Base-by-base conservation (phyloP, 2,888 invertebrate genomes). In the Pocota personata region DNA sequence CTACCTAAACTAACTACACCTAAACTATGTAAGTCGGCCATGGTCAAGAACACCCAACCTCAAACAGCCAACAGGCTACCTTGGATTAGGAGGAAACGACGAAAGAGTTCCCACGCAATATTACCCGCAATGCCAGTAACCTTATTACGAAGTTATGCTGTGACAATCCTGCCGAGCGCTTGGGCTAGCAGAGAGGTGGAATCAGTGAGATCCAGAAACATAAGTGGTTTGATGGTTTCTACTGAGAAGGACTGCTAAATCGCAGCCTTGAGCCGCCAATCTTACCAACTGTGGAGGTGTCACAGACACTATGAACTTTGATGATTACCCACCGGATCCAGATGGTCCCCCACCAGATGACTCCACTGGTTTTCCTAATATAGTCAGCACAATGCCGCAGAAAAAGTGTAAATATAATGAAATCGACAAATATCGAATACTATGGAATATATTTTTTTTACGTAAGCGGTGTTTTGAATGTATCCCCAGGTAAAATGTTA, bases 171-270 rank as follows among this genome's bases (percentile, higher is more conserved):
- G 97, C 98, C 0, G 99, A 99, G 91, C 94, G 99, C 87, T 94
- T 99, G 80, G 99, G 99, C 4, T 99, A 98, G 93, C 98, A 99
- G 90, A 95, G 97, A 89, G 98, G 98, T 46, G 98, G 99, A 69
- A 98, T 99, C 88, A 97, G 97, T 90, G 99, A 99, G 93, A 98
- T 99, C 91, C 98, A 98, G 91, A 98, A 98, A 92, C 98, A 99
- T 93, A 97, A 98, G 97, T 99, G 99, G 99, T 99, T 99, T 93
- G 99, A 99, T 91, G 98, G 98, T 60, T 99, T 99, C 93, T 98
- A 99, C 92, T 99, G 99, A 98, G 98, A 98, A 93, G 98, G 98
- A 24, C 93, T 99, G 30, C 95, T 96, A 86, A 96, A 96, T 89
- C 95, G 97, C 89, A 97, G 97, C 0, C 93, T 99, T 40, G 96